These are phyloP conservation scores for Plutomurus gul DNA, from an alignment of 1,140 invertebrate species.

Conservation along the genomic window DNA sequence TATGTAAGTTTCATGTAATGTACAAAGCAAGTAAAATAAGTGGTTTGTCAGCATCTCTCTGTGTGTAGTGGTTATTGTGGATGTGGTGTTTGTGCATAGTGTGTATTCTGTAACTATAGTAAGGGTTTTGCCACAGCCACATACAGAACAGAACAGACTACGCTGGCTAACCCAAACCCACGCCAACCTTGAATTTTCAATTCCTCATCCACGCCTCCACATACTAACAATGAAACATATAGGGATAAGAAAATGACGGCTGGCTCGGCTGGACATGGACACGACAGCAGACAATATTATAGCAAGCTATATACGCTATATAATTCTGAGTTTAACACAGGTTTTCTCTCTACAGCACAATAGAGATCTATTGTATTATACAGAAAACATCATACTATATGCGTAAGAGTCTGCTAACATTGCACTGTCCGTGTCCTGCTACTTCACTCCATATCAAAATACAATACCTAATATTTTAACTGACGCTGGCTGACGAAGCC, in stretches of 20 bases:
- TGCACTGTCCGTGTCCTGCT: neutral
- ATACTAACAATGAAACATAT: conserved; percentile 38
- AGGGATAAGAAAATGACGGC: conserved; percentile 30
- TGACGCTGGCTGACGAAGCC: conserved; percentile 4
- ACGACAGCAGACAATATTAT: neutral
- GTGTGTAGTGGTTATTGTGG: no score
- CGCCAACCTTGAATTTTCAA: conserved; percentile 47
- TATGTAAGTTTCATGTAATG: conserved; percentile 21
- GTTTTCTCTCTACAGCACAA: neutral
- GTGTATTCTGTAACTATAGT: neutral
- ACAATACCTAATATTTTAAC: neutral
- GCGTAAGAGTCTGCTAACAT: neutral
- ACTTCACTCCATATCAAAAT: neutral
- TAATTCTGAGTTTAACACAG: neutral
- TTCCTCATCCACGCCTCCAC: conserved; percentile 46
- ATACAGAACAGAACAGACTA: conserved; percentile 11
- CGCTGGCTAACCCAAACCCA: conserved; percentile 31
- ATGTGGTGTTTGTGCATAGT: neutral
- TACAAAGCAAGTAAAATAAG: neutral
- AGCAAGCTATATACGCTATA: neutral
- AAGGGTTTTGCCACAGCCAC: conserved; percentile 21
- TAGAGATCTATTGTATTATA: neutral
- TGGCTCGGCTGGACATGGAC: conserved; percentile 7
- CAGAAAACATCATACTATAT: neutral
- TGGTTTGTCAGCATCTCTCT: neutral